Evolutionary conservation across 2,888 invertebrate genomes (phyloP), one percentile per base, ranked within the genome.

Genomic region (Cecidostiba fungosa): DNA sequence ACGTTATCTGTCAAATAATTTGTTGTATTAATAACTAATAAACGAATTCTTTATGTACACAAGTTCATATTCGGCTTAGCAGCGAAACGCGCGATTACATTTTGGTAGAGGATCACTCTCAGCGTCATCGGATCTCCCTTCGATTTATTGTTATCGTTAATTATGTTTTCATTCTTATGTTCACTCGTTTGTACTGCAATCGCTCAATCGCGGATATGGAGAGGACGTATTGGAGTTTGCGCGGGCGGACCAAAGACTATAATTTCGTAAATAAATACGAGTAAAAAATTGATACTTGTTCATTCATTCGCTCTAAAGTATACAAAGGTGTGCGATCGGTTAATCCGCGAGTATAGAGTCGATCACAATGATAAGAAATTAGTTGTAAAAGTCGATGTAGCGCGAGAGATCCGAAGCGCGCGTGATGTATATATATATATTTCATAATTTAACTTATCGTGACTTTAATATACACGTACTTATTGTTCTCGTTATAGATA

Each of bases 1-100:
- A 76, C 81, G 36, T 82, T 86, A 88, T 89, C 88, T 89, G 89
- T 89, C 90, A 90, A 91, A 91, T 90, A 90, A 90, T 88, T 87
- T 87, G 39, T 88, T 89, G 90, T 89, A 90, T 91, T 90, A 91
- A 89, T 91, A 90, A 89, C 90, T 91, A 91, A 89, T 89, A 90
- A 91, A 91, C 89, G 89, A 91, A 85, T 91, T 87, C 88, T 87
- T 88, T 92, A 92, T 92, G 88, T 92, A 92, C 92, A 92, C 88
- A 87, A 88, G 88, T 88, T 86, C 62, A 85, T 90, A 89, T 89
- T 88, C 88, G 88, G 88, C 87, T 86, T 88, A 87, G 84, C 87
- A 87, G 84, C 86, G 54, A 72, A 76, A 83, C 76, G 77, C 85
- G 72, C 85, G 78, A 70, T 84, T 85, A 85, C 78, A 85, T 87